Evolutionary conservation across 1,140 invertebrate species (phyloP).

Genomic region (Drosophila tropicalis): DNA sequence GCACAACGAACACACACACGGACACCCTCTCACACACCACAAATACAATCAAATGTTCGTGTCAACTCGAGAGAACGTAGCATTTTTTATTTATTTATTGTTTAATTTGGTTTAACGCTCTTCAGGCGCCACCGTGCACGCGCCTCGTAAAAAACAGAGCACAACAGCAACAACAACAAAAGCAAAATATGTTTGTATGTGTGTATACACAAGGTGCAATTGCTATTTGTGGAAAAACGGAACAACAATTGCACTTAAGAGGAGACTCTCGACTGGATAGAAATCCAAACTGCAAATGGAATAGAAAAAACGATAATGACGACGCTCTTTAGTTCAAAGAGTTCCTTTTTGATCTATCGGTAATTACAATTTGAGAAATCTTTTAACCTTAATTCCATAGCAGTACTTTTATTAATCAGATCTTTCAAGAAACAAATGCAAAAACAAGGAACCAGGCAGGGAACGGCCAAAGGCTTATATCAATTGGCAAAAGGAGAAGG

Average conservation of each 20-base stretch:
- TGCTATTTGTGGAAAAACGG: slow-evolving; percentile 34
- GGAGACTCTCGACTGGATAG: not conserved
- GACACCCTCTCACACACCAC: slow-evolving; percentile 21
- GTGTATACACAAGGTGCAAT: slow-evolving; percentile 40
- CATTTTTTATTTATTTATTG: slow-evolving; percentile 49
- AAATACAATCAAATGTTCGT: slow-evolving; percentile 25
- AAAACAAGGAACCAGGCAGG: no score
- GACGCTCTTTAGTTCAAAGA: no score
- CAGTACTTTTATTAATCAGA: no score
- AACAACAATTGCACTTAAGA: not conserved
- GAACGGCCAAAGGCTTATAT: no score
- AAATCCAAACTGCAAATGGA: no score
- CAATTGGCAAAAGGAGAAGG: no score
- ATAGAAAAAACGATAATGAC: no score
- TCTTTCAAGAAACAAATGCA: no score
- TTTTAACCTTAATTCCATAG: no score
- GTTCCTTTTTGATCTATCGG: no score
- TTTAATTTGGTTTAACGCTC: slow-evolving; percentile 69
- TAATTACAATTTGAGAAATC: no score
- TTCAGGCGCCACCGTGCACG: slow-evolving; percentile 66
- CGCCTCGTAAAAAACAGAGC: slow-evolving; percentile 56
- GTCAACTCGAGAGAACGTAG: slow-evolving; percentile 28
- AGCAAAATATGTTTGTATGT: not conserved
- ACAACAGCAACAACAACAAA: slow-evolving; percentile 21
- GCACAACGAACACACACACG: slow-evolving; percentile 5